Evolutionary conservation across 2,113 vertebrate species (phyloP), one percentile per base, ranked within the genome.

Genomic region (Pyxicephalus adspersus): DNA sequence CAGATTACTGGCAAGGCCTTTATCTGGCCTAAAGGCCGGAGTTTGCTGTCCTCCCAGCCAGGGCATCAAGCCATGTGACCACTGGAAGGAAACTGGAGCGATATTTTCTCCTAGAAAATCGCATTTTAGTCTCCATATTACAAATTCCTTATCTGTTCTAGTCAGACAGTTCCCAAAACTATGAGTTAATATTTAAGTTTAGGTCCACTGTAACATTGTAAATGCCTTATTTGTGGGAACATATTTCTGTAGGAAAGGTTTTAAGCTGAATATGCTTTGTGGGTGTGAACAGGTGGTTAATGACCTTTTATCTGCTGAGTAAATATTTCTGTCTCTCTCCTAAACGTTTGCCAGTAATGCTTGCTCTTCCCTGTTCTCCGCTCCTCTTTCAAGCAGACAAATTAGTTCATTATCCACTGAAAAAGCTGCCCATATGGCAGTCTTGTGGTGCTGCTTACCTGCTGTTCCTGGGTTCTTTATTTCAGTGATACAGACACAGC

Each of bases 381-480:
- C 25, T 70, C 22, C 25, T 70, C 22, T 70, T 70, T 70, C 67
- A 70, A 51, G 67, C 67, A 70, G 66, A 70, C 66, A 70, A 70
- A 70, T 70, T 70, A 70, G 38, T 52, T 70, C 67, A 70, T 70
- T 70, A 70, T 20, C n/a, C 67, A 52, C 22, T 70, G 22, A 70
- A 52, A 70, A 51, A 70, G 45, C 23, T 52, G 66, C 8, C 67
- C 67, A 70, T 70, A 70, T 70, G 67, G 45, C 50, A 16, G 31
- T 52, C 23, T 54, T 26, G 17, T 50, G 45, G 45, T n/a, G 16
- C 45, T 70, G 45, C 67, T 70, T 52, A 52, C 67, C 67, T 70
- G 67, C 67, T 70, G 67, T 70, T 70, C 25, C 45, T 70, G 67
- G 67, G 45, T 52, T 26, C 22, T 70, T 45, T 52, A 5, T 70